Evolutionary conservation across 2,888 invertebrate species (phyloP), one percentile per base, ranked within the genome.

Genomic region (Phaonia tiefii): DNA sequence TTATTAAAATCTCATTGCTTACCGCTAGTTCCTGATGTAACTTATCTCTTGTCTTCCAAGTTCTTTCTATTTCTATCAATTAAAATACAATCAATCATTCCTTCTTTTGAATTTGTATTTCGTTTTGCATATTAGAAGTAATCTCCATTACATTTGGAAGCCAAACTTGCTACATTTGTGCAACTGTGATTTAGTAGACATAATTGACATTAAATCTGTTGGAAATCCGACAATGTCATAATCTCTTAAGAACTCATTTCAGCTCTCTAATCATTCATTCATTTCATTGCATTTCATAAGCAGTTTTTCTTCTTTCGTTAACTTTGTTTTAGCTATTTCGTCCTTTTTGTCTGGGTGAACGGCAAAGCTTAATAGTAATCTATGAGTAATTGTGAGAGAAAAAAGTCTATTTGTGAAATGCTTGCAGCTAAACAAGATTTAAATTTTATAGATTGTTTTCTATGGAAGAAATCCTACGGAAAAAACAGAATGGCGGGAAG

Each of bases 201-300:
- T 81, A 81, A 81, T 81, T 81, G 81, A 81, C 81, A 75, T 78
- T 81, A 67, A 81, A 78, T 75, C 67, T 81, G 78, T 75, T 81
- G 75, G 69, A 81, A 81, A 78, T 75, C 58, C 75, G 78, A 81
- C 80, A 77, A 77, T 37, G 60, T 72, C 74, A 72, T 78, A 75
- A 73, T 77, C 77, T 74, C 63, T 67, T 77, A 39, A 74, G 67
- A 74, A 77, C 70, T 77, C 70, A 73, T 70, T 51, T 80, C 49
- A 72, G 39, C 42, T 66, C 70, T 66, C 26, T 63, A 75, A 66
- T 67, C 37, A 65, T 73, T 70, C 49, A 65, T 80, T 69, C 17
- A 58, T 69, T n/a, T 39, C 31, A n/a, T 46, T 31, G 3, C 31
- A 31, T 31, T 31, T 31, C 31, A 31, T 31, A 5, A 5, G 31